These are phyloP conservation scores for Taurulus bubalis DNA, from an alignment of 2,113 vertebrate genomes.

Conservation along the genomic window DNA sequence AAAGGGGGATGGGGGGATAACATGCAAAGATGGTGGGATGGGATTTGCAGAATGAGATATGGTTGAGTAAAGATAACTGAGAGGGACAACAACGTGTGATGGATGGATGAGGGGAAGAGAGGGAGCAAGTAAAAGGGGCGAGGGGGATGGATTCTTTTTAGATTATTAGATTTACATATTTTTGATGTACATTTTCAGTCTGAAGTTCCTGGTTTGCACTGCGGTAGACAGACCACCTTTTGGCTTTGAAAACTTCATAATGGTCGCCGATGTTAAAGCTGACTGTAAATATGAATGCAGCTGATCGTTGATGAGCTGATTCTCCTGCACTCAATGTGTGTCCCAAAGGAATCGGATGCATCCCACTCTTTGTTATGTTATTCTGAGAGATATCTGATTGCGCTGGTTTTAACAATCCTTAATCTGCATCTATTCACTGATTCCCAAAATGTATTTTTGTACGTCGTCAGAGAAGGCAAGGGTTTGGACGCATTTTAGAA, in stretches of 20 bases:
- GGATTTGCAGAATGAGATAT: not conserved
- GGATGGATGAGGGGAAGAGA: conserved; percentile 5
- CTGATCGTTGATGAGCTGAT: not conserved
- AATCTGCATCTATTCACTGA: not conserved
- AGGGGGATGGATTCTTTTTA: not conserved
- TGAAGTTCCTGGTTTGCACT: not conserved
- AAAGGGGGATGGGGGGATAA: not conserved
- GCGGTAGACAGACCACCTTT: not conserved
- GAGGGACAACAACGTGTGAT: not conserved
- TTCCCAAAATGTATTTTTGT: not conserved
- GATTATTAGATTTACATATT: too few species aligned
- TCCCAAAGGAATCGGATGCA: not conserved
- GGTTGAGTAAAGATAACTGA: conserved; percentile 5
- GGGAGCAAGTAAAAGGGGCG: not conserved
- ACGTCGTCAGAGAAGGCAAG: not conserved
- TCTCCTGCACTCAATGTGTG: too few species aligned
- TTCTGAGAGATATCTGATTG: not conserved
- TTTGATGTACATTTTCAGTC: not conserved
- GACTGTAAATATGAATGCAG: not conserved
- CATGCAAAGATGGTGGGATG: conserved; percentile 1
- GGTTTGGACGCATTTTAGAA: not conserved
- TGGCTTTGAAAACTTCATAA: not conserved
- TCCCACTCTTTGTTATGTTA: not conserved
- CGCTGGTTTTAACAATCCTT: not conserved
- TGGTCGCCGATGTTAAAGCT: not conserved